Evolutionary conservation across 1,140 invertebrate genomes (phyloP).

Genomic region (Drosophila navojoa): DNA sequence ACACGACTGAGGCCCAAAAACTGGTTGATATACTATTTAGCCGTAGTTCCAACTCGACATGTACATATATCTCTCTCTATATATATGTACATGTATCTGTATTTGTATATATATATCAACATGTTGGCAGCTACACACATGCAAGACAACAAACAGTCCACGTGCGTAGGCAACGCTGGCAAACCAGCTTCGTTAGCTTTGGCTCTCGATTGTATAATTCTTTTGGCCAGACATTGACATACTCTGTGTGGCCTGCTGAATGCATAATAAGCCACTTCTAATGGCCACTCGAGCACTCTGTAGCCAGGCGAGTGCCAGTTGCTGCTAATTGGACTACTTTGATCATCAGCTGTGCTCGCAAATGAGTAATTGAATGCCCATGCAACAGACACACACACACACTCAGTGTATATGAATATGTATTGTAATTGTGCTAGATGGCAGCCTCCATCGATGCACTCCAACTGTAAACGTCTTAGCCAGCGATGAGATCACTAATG

Average conservation of each 20-base stretch:
- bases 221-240: constrained; percentile 59
- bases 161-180: constrained; percentile 56
- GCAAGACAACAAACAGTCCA: constrained; percentile 5
- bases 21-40: constrained; percentile 46
- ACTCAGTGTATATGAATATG: background rate
- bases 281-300: constrained; percentile 16
- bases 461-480: constrained; percentile 9
- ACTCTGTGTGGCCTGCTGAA: constrained; percentile 39
- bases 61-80: background rate
- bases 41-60: constrained; percentile 4
- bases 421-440: background rate
- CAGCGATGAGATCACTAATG: constrained; percentile 28
- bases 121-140: constrained; percentile 5
- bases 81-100: background rate
- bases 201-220: constrained; percentile 60
- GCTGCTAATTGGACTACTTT: constrained; percentile 60
- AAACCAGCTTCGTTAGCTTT: constrained; percentile 28
- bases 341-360: constrained; percentile 14
- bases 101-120: background rate
- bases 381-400: background rate
- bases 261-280: constrained; percentile 64
- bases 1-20: constrained; percentile 39
- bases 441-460: background rate
- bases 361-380: constrained; percentile 41
- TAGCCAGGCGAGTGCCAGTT: constrained; percentile 6